Evolutionary conservation across 2,888 invertebrate species (phyloP).

Genomic region (Clostera curtula): DNA sequence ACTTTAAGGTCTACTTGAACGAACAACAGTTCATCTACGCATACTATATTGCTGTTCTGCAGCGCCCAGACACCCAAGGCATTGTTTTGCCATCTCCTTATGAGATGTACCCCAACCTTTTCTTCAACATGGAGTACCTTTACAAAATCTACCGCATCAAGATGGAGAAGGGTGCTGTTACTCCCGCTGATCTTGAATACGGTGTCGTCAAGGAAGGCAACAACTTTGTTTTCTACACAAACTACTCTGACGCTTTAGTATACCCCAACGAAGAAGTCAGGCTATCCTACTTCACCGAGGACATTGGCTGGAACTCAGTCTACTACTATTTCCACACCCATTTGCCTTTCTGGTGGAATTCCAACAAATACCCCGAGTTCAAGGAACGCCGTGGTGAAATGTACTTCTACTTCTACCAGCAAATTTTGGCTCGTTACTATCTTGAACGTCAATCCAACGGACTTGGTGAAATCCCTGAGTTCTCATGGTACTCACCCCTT

Average conservation of each 20-base stretch:
- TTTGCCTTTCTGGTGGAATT: constrained; percentile 78
- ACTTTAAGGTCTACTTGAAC: constrained; percentile 75
- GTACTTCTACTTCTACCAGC: constrained; percentile 79
- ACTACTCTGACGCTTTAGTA: constrained; percentile 71
- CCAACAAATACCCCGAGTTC: constrained; percentile 55
- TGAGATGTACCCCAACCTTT: constrained; percentile 79
- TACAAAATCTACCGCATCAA: constrained; percentile 53
- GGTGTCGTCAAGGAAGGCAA: constrained; percentile 56
- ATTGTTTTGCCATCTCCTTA: constrained; percentile 80
- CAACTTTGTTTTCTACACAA: constrained; percentile 68
- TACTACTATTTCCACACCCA: constrained; percentile 79
- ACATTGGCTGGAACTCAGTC: constrained; percentile 79
- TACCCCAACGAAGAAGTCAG: constrained; percentile 74
- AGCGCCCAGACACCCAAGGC: constrained; percentile 73
- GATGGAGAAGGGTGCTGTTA: constrained; percentile 43
- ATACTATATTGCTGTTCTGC: constrained; percentile 73
- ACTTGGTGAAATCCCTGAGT: constrained; percentile 74
- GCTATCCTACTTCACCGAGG: constrained; percentile 81
- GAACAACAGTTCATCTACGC: constrained; percentile 78
- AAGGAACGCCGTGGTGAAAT: constrained; percentile 78
- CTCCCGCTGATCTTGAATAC: constrained; percentile 41
- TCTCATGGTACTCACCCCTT: constrained; percentile 78
- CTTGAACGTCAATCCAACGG: constrained; percentile 80
- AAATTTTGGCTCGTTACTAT: constrained; percentile 80
- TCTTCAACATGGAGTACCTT: constrained; percentile 75